A percentile compares a stretch with the other conserved stretches of the same genome.
phyloP scores from a whole-genome alignment of 2,113 vertebrate species.

The Catagonus wagneri region DNA sequence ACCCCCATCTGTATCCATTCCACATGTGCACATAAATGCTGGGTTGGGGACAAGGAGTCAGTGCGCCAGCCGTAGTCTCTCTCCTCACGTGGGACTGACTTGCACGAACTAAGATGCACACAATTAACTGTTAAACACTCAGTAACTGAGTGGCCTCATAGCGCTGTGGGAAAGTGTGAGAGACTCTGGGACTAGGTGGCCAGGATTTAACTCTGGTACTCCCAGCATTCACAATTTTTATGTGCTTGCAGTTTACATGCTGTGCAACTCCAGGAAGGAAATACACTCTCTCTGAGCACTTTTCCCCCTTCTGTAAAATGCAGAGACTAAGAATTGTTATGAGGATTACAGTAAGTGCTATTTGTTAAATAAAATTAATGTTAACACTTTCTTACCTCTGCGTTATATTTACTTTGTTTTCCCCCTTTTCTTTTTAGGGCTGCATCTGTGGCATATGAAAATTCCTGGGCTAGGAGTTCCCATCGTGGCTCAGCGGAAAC shows the following conservation, averaged over 20 bases:
- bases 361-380: neutral
- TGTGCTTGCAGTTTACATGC: neutral
- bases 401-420: neutral
- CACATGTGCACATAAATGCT: accelerated
- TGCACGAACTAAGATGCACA: neutral
- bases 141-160: neutral
- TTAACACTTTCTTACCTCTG: neutral
- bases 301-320: neutral
- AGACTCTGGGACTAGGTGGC: neutral
- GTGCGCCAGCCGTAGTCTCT: neutral
- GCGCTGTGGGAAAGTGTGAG: neutral
- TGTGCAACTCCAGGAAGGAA: neutral
- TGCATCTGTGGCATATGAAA: no score
- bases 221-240: no score
- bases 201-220: neutral
- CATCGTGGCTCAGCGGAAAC: no score
- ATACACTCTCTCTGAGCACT: neutral
- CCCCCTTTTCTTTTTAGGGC: no score
- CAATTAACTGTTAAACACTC: neutral
- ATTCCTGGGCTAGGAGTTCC: no score
- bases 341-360: neutral
- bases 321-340: neutral
- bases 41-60: accelerated
- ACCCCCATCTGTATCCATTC: neutral
- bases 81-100: neutral